phyloP scores from a whole-genome alignment of 2,888 invertebrate species.

The Operophtera brumata region DNA sequence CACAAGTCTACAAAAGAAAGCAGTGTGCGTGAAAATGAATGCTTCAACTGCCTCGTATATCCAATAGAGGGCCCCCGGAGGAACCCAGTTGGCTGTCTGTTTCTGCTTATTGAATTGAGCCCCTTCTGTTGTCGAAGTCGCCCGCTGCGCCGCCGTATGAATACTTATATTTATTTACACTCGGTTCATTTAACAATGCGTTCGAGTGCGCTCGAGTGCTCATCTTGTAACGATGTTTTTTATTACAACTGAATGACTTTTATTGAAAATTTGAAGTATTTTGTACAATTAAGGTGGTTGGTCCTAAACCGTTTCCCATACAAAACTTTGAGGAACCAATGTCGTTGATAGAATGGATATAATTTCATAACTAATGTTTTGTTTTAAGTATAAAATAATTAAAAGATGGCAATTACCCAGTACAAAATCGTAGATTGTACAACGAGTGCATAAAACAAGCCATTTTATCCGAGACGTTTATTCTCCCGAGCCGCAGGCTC shows the following conservation, averaged over 20 bases:
- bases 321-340: too few species aligned
- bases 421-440: too few species aligned
- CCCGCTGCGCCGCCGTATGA: constrained; percentile 69
- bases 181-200: constrained; percentile 76
- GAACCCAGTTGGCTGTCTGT: constrained; percentile 49
- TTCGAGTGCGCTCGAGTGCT: constrained; percentile 63
- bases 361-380: too few species aligned
- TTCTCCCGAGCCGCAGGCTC: too few species aligned
- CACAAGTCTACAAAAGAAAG: neutral
- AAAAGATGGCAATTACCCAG: too few species aligned
- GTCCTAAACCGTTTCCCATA: too few species aligned
- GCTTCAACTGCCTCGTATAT: constrained; percentile 21
- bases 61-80: constrained; percentile 13
- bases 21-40: constrained; percentile 12
- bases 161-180: constrained; percentile 79
- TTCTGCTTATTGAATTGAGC: constrained; percentile 65
- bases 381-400: too few species aligned
- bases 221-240: constrained; percentile 52
- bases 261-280: neutral
- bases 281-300: too few species aligned
- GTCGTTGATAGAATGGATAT: too few species aligned
- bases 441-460: too few species aligned
- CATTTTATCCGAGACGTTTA: too few species aligned
- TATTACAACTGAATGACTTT: constrained; percentile 38
- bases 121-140: constrained; percentile 56